Evolutionary conservation across 2,888 invertebrate species (phyloP).

Genomic region (Helicoverpa assulta): DNA sequence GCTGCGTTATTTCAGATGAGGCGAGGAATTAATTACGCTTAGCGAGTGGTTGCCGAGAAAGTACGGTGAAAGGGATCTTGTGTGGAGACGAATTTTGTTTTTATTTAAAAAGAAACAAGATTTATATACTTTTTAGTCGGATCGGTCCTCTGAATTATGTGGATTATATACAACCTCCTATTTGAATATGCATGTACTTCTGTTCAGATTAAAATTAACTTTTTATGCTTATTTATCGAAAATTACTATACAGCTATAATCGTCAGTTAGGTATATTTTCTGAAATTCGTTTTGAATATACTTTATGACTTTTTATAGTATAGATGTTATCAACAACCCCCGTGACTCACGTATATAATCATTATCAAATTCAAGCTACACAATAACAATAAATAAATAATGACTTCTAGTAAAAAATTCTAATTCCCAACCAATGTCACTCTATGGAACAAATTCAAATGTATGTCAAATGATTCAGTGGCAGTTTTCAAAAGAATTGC

Average conservation of each 20-base stretch:
- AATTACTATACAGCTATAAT: too few relatives aligned
- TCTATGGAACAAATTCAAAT: slow-evolving; percentile 25
- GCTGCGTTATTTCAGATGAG: slow-evolving; percentile 35
- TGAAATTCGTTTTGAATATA: too few relatives aligned
- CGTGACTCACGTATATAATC: neutral
- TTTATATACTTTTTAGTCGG: neutral
- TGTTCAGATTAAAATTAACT: too few relatives aligned
- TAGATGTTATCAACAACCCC: too few relatives aligned
- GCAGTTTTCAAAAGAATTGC: slow-evolving; percentile 56
- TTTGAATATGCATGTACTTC: too few relatives aligned
- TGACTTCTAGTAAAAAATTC: slow-evolving; percentile 21
- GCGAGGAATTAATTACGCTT: slow-evolving; percentile 60
- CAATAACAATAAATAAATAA: neutral
- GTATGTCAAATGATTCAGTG: slow-evolving; percentile 57
- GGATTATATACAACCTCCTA: too few relatives aligned
- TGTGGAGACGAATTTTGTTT: neutral
- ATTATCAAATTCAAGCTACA: neutral
- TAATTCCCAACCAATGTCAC: neutral
- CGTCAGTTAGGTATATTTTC: too few relatives aligned
- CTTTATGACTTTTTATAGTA: too few relatives aligned
- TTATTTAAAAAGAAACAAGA: neutral
- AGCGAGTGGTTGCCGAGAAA: slow-evolving; percentile 14
- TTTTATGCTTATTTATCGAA: too few relatives aligned
- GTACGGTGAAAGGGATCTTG: neutral
- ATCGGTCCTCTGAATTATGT: neutral